Percentiles rank a stretch among this genome's conserved stretches.
These are phyloP conservation scores for Cassiopea xamachana DNA, from an alignment of 30 jellyfish, hydroid and myxozoan species.

Conservation along the genomic window DNA sequence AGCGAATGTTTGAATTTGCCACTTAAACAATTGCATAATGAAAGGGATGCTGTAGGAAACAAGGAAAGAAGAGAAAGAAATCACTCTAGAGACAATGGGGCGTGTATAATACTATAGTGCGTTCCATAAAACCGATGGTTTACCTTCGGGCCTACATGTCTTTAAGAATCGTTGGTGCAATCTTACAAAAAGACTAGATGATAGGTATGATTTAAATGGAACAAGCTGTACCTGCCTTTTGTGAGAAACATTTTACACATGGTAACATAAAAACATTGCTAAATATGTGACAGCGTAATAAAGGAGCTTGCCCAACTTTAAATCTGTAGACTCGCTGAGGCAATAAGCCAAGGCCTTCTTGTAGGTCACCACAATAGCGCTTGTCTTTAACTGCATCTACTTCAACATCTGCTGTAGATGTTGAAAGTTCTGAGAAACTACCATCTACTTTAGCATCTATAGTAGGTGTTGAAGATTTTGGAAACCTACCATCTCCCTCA, in stretches of 20 bases:
- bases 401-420: neutral
- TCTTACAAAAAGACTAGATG: conserved; percentile 4
- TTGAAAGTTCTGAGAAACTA: neutral
- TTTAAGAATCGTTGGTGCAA: conserved; percentile 1
- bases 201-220: neutral
- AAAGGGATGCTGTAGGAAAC: too few species aligned
- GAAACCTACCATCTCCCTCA: neutral
- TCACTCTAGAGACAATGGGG: too few species aligned
- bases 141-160: neutral
- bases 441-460: too few species aligned
- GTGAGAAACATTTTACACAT: conserved; percentile 6
- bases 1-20: too few species aligned
- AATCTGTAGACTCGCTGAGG: neutral
- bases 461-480: too few species aligned
- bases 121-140: too few species aligned
- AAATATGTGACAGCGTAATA: neutral
- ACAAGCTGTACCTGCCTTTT: conserved; percentile 16
- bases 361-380: neutral
- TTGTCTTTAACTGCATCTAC: neutral
- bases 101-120: too few species aligned
- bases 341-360: neutral
- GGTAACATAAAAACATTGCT: neutral
- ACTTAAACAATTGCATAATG: too few species aligned
- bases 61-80: too few species aligned
- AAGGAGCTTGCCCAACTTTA: neutral